Base-by-base conservation (phyloP, 2,797 vertebrate species). In the Podarcis siculus region DNA sequence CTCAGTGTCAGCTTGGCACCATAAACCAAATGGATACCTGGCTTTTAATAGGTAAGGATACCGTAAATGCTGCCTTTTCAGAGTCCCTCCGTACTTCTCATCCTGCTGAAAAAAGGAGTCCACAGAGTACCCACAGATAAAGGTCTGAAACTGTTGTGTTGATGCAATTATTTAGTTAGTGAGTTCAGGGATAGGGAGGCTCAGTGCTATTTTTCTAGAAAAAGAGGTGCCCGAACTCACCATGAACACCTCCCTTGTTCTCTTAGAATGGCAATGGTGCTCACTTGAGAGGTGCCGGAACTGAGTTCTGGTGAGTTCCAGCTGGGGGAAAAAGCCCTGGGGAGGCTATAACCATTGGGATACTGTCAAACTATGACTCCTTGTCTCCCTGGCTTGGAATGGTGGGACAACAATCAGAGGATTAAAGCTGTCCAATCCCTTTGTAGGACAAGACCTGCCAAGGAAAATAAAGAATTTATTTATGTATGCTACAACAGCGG, bases 11-110 rank as follows among this genome's bases (percentile, higher is more conserved):
- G 71, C 35, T 58, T 76, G 69, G 87, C 55, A 61, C 30, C 71
- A 10, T 32, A 89, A 87, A 82, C 42, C 71, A 91, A 86, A 32
- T 37, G 42, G 39, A 55, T 76, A 55, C 8, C 49, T 32, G 42
- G 0, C 39, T 79, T 15, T 75, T 77, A 58, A 49, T 37, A 21
- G 4, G 37, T 23, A 12, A 76, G 82, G 83, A 84, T 64, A 19
- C 0, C 32, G 5, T 37, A 80, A 35, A 69, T 39, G 77, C 39
- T 88, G 67, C 1, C 1, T 87, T 61, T 2, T 25, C 8, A 71
- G 42, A 86, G 15, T 84, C 2, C 35, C 45, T 79, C 32, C 12
- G 5, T 45, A 15, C 1, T 55, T 58, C 30, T 55, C 72, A 78
- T 30, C 13, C 8, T 13, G 21, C 69, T 82, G 69, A 39, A 75